Conservation (phyloP, 1,140 invertebrate genomes). For the Paramacrobiotus metropolitanus region DNA sequence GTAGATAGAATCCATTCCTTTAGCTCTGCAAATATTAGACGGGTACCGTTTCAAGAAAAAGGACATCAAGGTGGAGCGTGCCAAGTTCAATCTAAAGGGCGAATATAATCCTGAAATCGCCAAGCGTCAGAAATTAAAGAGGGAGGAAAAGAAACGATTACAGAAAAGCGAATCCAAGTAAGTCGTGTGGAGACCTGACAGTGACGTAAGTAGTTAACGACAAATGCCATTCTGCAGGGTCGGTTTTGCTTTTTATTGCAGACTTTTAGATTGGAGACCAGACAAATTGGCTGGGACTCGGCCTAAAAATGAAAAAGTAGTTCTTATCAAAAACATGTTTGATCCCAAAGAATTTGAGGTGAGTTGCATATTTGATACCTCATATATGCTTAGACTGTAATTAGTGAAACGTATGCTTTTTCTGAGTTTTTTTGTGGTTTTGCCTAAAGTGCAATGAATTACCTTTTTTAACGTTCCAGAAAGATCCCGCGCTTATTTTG, state of each 20-base stretch:
- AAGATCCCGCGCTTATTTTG: slow-evolving; percentile 58
- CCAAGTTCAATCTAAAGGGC: slow-evolving; percentile 84
- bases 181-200: no score
- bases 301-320: slow-evolving; percentile 60
- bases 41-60: slow-evolving; percentile 41
- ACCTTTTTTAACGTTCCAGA: slow-evolving; percentile 20
- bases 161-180: slow-evolving; percentile 81
- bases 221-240: background rate
- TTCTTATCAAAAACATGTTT: slow-evolving; percentile 87
- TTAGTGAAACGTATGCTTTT: background rate
- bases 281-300: slow-evolving; percentile 62
- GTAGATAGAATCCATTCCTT: slow-evolving; percentile 68
- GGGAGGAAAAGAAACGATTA: slow-evolving; percentile 66
- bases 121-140: slow-evolving; percentile 69
- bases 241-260: slow-evolving; percentile 20
- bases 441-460: background rate
- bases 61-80: slow-evolving; percentile 58
- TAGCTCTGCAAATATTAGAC: slow-evolving; percentile 78
- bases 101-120: slow-evolving; percentile 56
- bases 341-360: slow-evolving; percentile 61
- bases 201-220: slow-evolving; percentile 7
- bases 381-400: slow-evolving; percentile 8
- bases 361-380: slow-evolving; percentile 14
- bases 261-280: slow-evolving; percentile 82
- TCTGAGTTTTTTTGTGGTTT: slow-evolving; percentile 5